Base-by-base conservation (phyloP, 2,888 invertebrate genomes). In the Paralinhomoeus sp. region DNA sequence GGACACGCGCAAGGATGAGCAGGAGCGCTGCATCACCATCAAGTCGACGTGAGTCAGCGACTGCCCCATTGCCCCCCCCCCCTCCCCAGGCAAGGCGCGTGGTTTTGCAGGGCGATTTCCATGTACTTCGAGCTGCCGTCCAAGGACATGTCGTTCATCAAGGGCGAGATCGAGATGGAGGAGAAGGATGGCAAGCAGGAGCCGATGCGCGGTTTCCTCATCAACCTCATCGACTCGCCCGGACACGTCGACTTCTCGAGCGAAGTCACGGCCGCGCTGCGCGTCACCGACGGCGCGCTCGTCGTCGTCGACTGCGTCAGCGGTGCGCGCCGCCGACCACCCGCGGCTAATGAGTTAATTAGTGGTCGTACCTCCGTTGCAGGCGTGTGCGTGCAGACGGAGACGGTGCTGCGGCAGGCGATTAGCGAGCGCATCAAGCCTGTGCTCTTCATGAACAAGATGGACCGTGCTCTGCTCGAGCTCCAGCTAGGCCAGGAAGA, bases 401-500 rank as follows among this genome's bases (percentile, higher is more conserved):
- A 99, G 71, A 93, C 97, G 61, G 99, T 99, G 47, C 73, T 99
- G 60, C 83, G 97, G 72, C 99, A 99, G 68, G 97, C 97, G 50
- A 99, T 99, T 63, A 87, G 89, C 50, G 97, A 99, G 72, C 80
- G 97, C 63, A 99, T 99, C 62, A 93, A 91, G 78, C 97, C 99
- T 45, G 84, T 99, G 55, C 73, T 99, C 59, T 97, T 99, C 78
- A 93, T 99, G 93, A 99, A 99, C 80, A 99, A 99, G 72, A 93
- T 99, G 93, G 99, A 99, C 73, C 80, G 97, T 57, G 97, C 97
- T 54, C 73, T 99, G 48, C 72, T 97, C 35, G 97, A 97, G 68
- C 71, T 99, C 63, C 93, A 99, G 65, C 70, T 93, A 58, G 91
- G 84, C 49, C 76, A 80, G 51, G 97, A 99, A 68, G 87, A 89